Evolutionary conservation across 1,140 invertebrate species (phyloP), one percentile per base, ranked within the genome.

Genomic region (Drosophila quadrilineata): DNA sequence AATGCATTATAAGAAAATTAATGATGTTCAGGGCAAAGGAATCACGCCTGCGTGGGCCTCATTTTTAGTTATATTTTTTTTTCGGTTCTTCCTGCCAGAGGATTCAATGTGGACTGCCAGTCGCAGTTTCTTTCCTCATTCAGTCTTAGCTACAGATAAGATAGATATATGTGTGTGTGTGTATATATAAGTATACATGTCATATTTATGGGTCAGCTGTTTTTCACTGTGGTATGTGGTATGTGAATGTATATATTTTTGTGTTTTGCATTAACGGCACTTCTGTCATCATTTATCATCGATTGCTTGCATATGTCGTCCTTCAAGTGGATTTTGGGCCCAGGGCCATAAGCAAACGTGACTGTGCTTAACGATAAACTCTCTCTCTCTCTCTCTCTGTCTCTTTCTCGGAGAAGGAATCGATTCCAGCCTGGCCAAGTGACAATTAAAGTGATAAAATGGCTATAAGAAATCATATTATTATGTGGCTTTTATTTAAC

Each of bases 261-360:
- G 24, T 35, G 26, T 54, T 68, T 62, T 75, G 50, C 62, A 60
- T 76, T 73, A 64, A 79, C 48, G 52, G 56, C 69, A 68, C 50
- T 63, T 71, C 56, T 53, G 68, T 76, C 75, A 72, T 80, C 76
- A 76, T 84, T 80, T 84, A 80, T 80, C 72, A 80, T 80, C 71
- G 75, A 74, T 80, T 70, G 65, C 58, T 40, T 71, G 68, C 76
- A 82, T 82, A 80, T 72, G 76, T 50, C 75, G 58, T 49, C 54
- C 63, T 74, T 69, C 72, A 62, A 80, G 76, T 72, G 72, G 64
- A 69, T 54, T 46, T 38, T 45, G 26, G 28, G 35, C 56, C 56
- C n/a, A n/a, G n/a, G n/a, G n/a, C n/a, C n/a, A n/a, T n/a, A 76
- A 31, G 66, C 41, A 54, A 46, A 67, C 56, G 56, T 66, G 48